These are phyloP conservation scores for Anoplopoma fimbria DNA, from an alignment of 2,113 vertebrate species.

Conservation along the genomic window DNA sequence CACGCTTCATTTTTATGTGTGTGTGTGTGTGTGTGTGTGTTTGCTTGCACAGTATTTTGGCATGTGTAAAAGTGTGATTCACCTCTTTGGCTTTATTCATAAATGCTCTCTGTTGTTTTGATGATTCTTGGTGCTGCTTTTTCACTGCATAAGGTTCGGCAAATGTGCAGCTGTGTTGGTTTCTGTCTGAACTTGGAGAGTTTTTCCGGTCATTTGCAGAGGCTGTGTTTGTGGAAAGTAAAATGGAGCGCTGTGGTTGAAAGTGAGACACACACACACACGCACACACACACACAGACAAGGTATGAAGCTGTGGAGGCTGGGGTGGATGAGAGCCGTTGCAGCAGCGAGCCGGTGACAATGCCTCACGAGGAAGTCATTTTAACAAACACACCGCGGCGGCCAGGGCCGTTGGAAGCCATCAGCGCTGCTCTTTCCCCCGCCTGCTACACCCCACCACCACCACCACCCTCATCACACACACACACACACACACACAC, in stretches of 20 bases:
- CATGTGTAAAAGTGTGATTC: slow-evolving; percentile 17
- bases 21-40: too few species aligned
- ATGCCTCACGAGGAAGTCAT: slow-evolving; percentile 72
- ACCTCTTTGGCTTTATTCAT: slow-evolving; percentile 30
- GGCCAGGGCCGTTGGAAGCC: slow-evolving; percentile 67
- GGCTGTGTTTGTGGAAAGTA: slow-evolving; percentile 12
- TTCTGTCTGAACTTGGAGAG: slow-evolving; percentile 32
- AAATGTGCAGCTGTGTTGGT: slow-evolving; percentile 25
- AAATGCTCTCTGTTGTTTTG: slow-evolving; percentile 8
- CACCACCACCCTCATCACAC: neutral
- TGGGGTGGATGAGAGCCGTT: slow-evolving; percentile 67
- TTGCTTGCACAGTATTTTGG: slow-evolving; percentile 13
- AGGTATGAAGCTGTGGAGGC: slow-evolving; percentile 24
- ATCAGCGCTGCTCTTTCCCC: slow-evolving; percentile 58
- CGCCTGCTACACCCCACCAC: neutral
- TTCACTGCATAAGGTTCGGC: neutral
- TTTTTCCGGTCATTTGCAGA: slow-evolving; percentile 35
- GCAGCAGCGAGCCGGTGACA: slow-evolving; percentile 61
- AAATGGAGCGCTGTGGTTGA: slow-evolving; percentile 14
- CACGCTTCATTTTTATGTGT: slow-evolving; percentile 26
- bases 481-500: neutral
- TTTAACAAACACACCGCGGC: slow-evolving; percentile 74
- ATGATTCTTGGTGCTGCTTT: slow-evolving; percentile 3
- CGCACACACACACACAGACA: neutral
- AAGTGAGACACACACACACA: neutral